Evolutionary conservation across 2,888 invertebrate genomes (phyloP).

Genomic region (Auanema freiburgensis): DNA sequence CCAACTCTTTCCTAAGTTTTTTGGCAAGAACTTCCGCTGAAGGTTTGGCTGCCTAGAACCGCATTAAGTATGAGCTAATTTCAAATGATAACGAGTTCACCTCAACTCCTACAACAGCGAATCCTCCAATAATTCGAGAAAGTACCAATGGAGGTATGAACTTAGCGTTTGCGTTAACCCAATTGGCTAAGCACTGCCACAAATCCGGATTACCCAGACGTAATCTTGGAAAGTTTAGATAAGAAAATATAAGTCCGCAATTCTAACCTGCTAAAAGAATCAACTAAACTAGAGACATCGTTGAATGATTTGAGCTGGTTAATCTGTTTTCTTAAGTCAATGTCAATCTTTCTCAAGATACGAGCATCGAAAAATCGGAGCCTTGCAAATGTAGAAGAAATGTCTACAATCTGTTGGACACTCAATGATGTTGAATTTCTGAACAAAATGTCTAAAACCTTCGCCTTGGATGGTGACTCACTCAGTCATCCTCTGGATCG

Average conservation of each 20-base stretch:
- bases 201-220: conserved; percentile 9
- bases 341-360: conserved; percentile 2
- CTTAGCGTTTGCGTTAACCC: conserved; percentile 6
- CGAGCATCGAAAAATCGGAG: conserved; percentile 9
- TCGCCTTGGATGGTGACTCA: neutral
- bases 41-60: neutral
- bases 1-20: neutral
- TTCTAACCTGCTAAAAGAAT: conserved; percentile 12
- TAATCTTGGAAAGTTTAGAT: conserved; percentile 1
- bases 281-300: conserved; percentile 11
- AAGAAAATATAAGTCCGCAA: neutral
- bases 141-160: neutral
- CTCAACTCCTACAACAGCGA: conserved; percentile 5
- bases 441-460: neutral
- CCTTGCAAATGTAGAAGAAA: conserved; percentile 4
- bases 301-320: conserved; percentile 12
- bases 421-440: conserved; percentile 1
- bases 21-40: no score
- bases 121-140: neutral
- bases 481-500: neutral
- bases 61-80: no score
- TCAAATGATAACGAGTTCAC: neutral
- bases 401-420: conserved; percentile 12
- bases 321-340: conserved; percentile 5
- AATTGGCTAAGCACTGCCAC: conserved; percentile 3